Evolutionary conservation across 92 coral and sea anemone genomes (phyloP).

Genomic region (Desmophyllum pertusum): DNA sequence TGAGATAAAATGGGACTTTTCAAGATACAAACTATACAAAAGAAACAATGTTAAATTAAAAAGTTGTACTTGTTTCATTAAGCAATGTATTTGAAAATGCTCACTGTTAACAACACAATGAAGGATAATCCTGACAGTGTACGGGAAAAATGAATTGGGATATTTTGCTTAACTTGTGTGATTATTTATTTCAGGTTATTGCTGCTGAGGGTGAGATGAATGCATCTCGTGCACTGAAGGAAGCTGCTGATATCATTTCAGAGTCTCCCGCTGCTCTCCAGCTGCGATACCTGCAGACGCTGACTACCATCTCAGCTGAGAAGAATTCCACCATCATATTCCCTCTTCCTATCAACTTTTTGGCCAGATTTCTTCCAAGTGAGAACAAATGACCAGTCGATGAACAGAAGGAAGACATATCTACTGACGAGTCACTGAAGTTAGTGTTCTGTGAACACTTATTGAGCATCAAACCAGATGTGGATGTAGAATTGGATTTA

Average conservation of each 20-base stretch:
- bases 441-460: constrained; percentile 30
- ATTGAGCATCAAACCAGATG: neutral
- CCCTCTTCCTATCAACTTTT: constrained; percentile 89
- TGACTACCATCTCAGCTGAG: constrained; percentile 91
- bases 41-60: too few relatives aligned
- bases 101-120: too few relatives aligned
- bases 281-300: constrained; percentile 91
- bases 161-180: too few relatives aligned
- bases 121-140: too few relatives aligned
- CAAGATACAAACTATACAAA: too few relatives aligned
- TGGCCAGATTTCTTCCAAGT: constrained; percentile 72
- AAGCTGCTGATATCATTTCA: constrained; percentile 91
- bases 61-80: too few relatives aligned
- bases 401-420: constrained; percentile 8
- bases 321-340: constrained; percentile 91
- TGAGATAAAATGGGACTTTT: too few relatives aligned
- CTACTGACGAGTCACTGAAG: constrained; percentile 27
- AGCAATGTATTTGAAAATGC: too few relatives aligned
- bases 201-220: constrained; percentile 98
- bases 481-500: neutral
- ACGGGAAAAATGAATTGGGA: too few relatives aligned
- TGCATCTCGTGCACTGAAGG: constrained; percentile 93
- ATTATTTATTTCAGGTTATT: constrained; percentile 66
- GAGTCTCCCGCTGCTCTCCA: constrained; percentile 90
- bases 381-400: constrained; percentile 60